These are phyloP conservation scores for Cryptus armator DNA, from an alignment of 2,888 invertebrate genomes.

Conservation along the genomic window DNA sequence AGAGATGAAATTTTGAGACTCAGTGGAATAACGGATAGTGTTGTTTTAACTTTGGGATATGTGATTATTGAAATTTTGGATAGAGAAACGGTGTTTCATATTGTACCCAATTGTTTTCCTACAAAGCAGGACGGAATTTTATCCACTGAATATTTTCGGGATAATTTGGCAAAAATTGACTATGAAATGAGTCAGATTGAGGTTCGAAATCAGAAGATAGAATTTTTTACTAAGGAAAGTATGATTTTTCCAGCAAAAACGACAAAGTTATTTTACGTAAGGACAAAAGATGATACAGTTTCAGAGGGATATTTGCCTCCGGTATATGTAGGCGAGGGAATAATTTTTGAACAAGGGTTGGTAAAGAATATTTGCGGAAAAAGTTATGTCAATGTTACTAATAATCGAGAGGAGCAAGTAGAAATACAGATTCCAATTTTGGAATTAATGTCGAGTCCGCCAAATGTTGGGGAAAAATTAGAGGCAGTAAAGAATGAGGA, in stretches of 20 bases:
- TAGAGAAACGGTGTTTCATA: slow-evolving; percentile 1
- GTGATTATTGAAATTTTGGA: neutral
- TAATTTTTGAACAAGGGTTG: neutral
- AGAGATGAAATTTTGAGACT: slow-evolving; percentile 2
- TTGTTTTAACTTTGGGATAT: slow-evolving; percentile 12
- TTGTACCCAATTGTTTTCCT: slow-evolving; percentile 16
- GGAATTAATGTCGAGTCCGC: neutral
- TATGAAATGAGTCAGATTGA: slow-evolving; percentile 31
- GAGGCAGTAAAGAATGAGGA: neutral
- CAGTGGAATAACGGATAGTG: slow-evolving; percentile 34
- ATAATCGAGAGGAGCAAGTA: neutral
- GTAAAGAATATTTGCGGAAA: neutral
- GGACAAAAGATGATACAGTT: slow-evolving; percentile 15
- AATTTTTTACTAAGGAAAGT: slow-evolving; percentile 24
- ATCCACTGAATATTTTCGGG: slow-evolving; percentile 23
- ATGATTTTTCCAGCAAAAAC: slow-evolving; percentile 20
- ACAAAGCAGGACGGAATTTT: neutral
- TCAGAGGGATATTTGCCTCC: slow-evolving; percentile 26
- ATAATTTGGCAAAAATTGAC: slow-evolving; percentile 39
- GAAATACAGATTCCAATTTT: slow-evolving; percentile 17
- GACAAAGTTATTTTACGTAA: slow-evolving; percentile 6
- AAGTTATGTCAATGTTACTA: no score
- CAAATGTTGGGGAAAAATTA: neutral
- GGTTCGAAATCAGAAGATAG: neutral
- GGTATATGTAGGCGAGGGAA: slow-evolving; percentile 21